Percentiles rank a stretch among this genome's conserved stretches.
phyloP scores from a whole-genome alignment of 2,888 invertebrate species.

The Tethea ocularis region DNA sequence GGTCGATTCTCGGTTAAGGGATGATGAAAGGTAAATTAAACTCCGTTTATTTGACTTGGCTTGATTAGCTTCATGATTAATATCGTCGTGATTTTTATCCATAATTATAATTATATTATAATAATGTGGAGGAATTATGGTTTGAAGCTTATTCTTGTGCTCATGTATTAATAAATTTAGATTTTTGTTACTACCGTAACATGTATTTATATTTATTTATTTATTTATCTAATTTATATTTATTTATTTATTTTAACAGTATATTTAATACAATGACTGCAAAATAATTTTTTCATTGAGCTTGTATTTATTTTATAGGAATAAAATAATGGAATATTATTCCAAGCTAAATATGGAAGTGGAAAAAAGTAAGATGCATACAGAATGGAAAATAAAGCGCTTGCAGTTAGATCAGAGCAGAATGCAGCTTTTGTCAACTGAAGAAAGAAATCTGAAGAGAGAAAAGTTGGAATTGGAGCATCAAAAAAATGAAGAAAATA shows the following conservation, averaged over 20 bases:
- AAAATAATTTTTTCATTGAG: not conserved
- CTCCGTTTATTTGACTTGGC: not conserved
- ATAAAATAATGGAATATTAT: conserved; percentile 85
- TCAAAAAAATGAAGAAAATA: conserved; percentile 63
- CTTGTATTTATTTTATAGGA: conserved; percentile 56
- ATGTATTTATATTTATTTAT: too few relatives aligned
- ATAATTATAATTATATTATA: too few relatives aligned
- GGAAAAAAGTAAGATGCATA: conserved; percentile 81
- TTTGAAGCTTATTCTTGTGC: too few relatives aligned
- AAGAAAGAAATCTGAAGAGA: conserved; percentile 80
- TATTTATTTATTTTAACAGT: too few relatives aligned
- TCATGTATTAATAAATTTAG: too few relatives aligned
- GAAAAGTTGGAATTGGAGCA: conserved; percentile 80
- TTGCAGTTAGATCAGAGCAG: conserved; percentile 72
- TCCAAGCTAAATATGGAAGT: conserved; percentile 85
- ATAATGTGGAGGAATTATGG: too few relatives aligned
- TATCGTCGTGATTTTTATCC: too few relatives aligned
- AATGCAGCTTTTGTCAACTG: conserved; percentile 75
- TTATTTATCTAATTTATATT: too few relatives aligned
- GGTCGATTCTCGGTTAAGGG: conserved; percentile 64
- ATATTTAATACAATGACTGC: too few relatives aligned
- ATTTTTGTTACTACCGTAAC: too few relatives aligned
- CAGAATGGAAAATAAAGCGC: conserved; percentile 83
- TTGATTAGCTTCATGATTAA: too few relatives aligned
- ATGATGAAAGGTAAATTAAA: conserved; percentile 63